phyloP scores from a whole-genome alignment of 53 echinoderm and acorn worm species.

The Zoroaster sp. region DNA sequence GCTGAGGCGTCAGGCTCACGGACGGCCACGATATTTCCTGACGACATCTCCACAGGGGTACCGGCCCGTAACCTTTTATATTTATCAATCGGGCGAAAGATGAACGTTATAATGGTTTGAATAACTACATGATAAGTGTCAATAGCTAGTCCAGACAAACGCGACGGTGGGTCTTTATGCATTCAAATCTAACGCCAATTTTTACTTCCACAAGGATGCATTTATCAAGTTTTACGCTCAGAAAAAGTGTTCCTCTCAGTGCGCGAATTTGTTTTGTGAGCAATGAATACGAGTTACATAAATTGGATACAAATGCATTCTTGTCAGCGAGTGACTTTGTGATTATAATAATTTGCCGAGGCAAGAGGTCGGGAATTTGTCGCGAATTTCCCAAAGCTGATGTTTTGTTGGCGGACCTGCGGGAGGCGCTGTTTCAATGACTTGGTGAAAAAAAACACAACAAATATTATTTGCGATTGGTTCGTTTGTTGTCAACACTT shows the following conservation, averaged over 20 bases:
- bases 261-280: neutral
- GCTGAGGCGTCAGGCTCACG: slow-evolving; percentile 29
- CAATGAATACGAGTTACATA: slow-evolving; percentile 35
- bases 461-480: neutral
- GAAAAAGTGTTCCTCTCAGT: neutral
- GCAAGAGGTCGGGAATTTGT: slow-evolving; percentile 45
- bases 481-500: neutral
- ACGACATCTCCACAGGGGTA: slow-evolving; percentile 39
- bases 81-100: slow-evolving; percentile 12
- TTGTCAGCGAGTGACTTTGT: slow-evolving; percentile 39
- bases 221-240: slow-evolving; percentile 6
- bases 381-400: neutral
- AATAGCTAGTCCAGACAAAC: slow-evolving; percentile 29
- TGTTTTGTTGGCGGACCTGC: slow-evolving; percentile 9
- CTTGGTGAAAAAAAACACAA: slow-evolving; percentile 14
- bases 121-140: slow-evolving; percentile 35
- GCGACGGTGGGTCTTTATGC: slow-evolving; percentile 37
- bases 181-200: slow-evolving; percentile 49
- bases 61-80: neutral
- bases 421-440: neutral
- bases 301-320: slow-evolving; percentile 45
- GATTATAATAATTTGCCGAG: slow-evolving; percentile 7
- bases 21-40: slow-evolving; percentile 24
- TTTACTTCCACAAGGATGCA: neutral
- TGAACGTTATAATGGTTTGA: slow-evolving; percentile 5